Evolutionary conservation across 64 coral and sea anemone genomes (phyloP), one percentile per base, ranked within the genome.

Genomic region (Montipora cactus): DNA sequence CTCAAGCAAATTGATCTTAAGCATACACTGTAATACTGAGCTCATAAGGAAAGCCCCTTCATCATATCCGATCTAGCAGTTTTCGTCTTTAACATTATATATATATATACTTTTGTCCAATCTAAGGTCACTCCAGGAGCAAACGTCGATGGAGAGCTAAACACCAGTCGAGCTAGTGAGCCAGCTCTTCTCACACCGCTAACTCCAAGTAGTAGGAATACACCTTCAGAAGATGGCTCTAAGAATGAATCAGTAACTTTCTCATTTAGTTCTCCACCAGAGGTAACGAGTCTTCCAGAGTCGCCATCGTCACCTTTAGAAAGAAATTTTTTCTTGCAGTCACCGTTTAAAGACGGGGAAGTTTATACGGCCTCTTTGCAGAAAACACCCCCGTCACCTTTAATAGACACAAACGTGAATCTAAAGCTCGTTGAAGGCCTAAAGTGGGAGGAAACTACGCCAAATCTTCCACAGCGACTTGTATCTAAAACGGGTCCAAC

Each of bases 91-190:
- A 49, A 13, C 8, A 14, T 51, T 89, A 59, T 57, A 10, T 11
- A 37, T 37, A 1, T 0, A 37, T 37, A 37, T 37, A 37, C 48
- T 47, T 44, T 20, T 77, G 16, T 74, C 52, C 49, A 19, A 45
- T 67, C 18, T 64, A 48, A 93, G 92, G 84, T 93, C 16, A 87
- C 75, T 5, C 84, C 92, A 79, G 76, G 84, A 47, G 61, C 92
- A 9, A 87, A 74, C 15, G 79, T 76, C 22, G 74, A 67, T 13
- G 62, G 46, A 2, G 67, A 49, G 76, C 22, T 86, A 11, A 76
- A 73, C 45, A 76, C 55, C 61, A 77, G 52, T 64, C 73, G 80
- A 2, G 62, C 53, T 22, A 86, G 69, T 75, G 72, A 85, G 79
- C 50, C 70, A 15, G 79, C 90, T 53, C 44, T 92, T 45, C 64